These are phyloP conservation scores for Macrosiphum euphorbiae DNA, from an alignment of 2,888 invertebrate genomes.

Conservation along the genomic window DNA sequence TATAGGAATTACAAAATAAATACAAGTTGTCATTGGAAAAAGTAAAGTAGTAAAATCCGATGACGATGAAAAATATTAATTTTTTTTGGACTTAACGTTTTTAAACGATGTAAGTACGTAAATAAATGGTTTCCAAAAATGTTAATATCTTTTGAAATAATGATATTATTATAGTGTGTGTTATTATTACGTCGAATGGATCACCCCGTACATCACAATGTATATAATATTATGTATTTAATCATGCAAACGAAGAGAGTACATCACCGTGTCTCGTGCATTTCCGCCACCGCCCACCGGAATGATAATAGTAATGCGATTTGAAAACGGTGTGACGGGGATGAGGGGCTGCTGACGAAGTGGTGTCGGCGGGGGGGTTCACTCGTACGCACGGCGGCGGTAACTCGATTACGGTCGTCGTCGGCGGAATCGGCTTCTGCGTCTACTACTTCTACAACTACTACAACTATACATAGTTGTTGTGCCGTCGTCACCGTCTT, in stretches of 20 bases:
- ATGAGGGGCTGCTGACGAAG: neutral
- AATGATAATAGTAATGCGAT: slow-evolving; percentile 36
- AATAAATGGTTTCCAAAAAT: too few species aligned
- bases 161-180: too few species aligned
- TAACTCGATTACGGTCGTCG: slow-evolving; percentile 38
- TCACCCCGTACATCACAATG: neutral
- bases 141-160: too few species aligned
- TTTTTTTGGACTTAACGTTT: too few species aligned
- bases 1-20: too few species aligned
- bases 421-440: neutral
- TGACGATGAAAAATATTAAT: too few species aligned
- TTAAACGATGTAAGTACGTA: too few species aligned
- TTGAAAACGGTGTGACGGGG: neutral
- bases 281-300: slow-evolving; percentile 12
- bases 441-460: neutral
- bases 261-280: neutral
- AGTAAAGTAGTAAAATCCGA: too few species aligned
- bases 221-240: neutral
- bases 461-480: too few species aligned
- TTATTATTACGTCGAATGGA: neutral
- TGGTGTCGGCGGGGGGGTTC: neutral
- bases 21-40: too few species aligned
- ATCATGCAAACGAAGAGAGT: neutral
- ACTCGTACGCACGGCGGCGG: neutral
- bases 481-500: neutral